These are phyloP conservation scores for Hyles vespertilio DNA, from an alignment of 1,140 invertebrate genomes.

Conservation along the genomic window DNA sequence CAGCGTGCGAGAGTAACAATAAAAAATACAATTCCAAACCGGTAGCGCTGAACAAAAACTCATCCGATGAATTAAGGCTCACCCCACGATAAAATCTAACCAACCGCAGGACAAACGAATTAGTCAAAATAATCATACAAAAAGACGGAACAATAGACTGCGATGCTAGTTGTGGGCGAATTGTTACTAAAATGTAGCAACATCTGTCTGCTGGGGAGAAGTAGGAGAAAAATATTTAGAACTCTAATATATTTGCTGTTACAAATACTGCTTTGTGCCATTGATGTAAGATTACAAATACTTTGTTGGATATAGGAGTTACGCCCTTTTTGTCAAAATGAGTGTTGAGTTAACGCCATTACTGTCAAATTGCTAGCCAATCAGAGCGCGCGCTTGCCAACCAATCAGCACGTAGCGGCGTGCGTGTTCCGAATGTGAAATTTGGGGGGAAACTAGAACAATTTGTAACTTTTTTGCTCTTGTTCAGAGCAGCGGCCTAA, in stretches of 20 bases:
- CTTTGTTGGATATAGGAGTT: conserved; percentile 7
- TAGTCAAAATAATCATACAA: conserved; percentile 68
- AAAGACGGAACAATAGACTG: conserved; percentile 68
- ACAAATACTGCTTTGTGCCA: background rate
- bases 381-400: conserved; percentile 45
- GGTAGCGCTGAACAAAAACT: conserved; percentile 43
- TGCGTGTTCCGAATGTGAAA: conserved; percentile 64
- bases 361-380: conserved; percentile 72
- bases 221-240: background rate
- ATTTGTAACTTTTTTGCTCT: conserved; percentile 53
- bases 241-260: too few species aligned
- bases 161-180: conserved; percentile 64
- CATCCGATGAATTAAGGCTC: conserved; percentile 58
- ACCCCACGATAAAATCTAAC: conserved; percentile 62
- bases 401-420: conserved; percentile 46
- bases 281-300: conserved; percentile 12
- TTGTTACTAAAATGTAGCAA: conserved; percentile 71
- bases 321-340: conserved; percentile 15
- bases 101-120: conserved; percentile 71
- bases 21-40: too few species aligned
- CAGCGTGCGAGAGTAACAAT: too few species aligned
- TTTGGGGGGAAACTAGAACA: conserved; percentile 61
- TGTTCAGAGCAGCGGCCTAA: conserved; percentile 8
- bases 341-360: conserved; percentile 65
- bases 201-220: conserved; percentile 64